These are phyloP conservation scores for Hartigia nigra DNA, from an alignment of 2,888 invertebrate genomes.

Conservation along the genomic window DNA sequence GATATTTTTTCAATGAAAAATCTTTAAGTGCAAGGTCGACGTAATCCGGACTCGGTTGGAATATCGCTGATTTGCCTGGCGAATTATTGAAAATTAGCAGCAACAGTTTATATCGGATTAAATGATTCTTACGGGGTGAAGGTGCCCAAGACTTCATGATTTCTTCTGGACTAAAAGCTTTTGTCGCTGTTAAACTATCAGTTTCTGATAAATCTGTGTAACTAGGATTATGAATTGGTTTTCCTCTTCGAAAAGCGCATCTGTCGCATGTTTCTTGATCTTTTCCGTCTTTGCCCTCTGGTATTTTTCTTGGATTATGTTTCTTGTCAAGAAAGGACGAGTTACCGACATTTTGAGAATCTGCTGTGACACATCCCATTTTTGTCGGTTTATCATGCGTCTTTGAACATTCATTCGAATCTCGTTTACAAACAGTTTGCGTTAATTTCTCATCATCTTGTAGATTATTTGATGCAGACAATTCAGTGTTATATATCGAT, in stretches of 20 bases:
- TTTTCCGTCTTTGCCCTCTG: background rate
- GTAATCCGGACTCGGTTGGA: background rate
- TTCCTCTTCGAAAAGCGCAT: background rate
- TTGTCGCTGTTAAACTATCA: background rate
- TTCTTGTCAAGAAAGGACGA: background rate
- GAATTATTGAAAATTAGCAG: background rate
- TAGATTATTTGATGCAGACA: background rate
- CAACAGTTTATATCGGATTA: background rate
- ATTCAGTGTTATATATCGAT: background rate
- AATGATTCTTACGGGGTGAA: background rate
- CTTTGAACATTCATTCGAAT: background rate
- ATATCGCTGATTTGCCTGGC: background rate
- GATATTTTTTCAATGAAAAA: background rate
- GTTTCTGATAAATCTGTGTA: background rate
- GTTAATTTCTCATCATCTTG: background rate
- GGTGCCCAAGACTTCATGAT: background rate
- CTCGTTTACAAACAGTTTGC: background rate
- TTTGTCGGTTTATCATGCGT: background rate
- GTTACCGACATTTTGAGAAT: background rate
- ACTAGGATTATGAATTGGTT: background rate
- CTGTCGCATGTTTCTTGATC: background rate
- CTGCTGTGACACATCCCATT: background rate
- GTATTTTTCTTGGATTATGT: background rate
- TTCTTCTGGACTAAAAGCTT: background rate
- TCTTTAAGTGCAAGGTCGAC: background rate